Conservation (phyloP, 1,140 invertebrate species). For the Drosophila pandora region DNA sequence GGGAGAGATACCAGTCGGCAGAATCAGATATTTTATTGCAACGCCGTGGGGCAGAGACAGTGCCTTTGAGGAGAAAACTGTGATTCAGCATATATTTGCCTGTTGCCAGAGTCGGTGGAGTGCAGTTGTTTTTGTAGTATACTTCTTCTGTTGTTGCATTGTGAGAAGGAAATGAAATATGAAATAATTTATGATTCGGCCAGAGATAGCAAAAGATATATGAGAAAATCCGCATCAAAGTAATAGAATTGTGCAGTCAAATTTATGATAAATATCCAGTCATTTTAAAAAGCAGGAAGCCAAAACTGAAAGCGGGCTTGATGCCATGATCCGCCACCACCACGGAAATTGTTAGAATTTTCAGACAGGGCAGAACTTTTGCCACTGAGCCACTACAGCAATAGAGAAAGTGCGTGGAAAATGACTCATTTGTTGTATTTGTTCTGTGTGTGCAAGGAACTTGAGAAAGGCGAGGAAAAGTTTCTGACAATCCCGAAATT, state of each 20-base stretch:
- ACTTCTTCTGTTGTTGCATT: constrained; percentile 31
- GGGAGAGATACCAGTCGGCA: neutral
- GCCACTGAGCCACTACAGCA: constrained; percentile 26
- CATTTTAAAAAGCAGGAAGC: constrained; percentile 13
- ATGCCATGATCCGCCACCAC: constrained; percentile 15
- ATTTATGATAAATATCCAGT: constrained; percentile 41
- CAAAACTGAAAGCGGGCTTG: constrained; percentile 22
- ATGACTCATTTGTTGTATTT: constrained; percentile 53
- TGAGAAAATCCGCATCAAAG: constrained; percentile 26
- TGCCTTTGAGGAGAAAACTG: constrained; percentile 6
- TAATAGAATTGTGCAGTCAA: constrained; percentile 29
- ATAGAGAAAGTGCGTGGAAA: constrained; percentile 63
- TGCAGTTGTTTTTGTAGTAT: constrained; percentile 47
- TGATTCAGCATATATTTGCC: constrained; percentile 21
- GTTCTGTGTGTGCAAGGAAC: constrained; percentile 19
- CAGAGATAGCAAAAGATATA: constrained; percentile 18
- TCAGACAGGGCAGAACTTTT: constrained; percentile 23
- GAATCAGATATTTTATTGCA: constrained; percentile 57
- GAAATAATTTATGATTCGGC: constrained; percentile 70
- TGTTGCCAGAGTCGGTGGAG: constrained; percentile 9
- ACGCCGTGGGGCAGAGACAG: constrained; percentile 32
- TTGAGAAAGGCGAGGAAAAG: constrained; percentile 52
- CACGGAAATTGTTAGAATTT: constrained; percentile 26
- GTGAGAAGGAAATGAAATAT: constrained; percentile 72
- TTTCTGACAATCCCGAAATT: constrained; percentile 62